Evolutionary conservation across 2,888 invertebrate species (phyloP), one percentile per base, ranked within the genome.

Genomic region (Noctua comes): DNA sequence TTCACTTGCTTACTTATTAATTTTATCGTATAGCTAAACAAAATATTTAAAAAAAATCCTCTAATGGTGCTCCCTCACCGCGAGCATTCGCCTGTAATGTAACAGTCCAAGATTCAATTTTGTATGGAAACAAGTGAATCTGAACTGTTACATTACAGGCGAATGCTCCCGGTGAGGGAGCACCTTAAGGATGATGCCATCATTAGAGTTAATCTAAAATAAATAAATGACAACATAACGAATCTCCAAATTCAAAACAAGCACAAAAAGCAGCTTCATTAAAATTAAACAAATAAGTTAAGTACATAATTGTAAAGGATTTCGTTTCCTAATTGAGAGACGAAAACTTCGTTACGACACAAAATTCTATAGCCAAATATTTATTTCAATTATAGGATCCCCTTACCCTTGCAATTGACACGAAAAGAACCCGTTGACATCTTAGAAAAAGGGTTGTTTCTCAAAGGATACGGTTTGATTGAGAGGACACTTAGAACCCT

Each of bases 301-400:
- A 84, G 82, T 87, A 88, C 81, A 87, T 86, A 88, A 85, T 83
- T 86, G 80, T 83, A 86, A 83, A 90, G 90, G 89, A 91, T 88
- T 91, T 83, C 85, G 78, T 83, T 79, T 81, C 85, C 54, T 92
- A 91, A 92, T 91, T 92, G 90, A 82, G 83, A 88, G 84, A 77
- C 85, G 89, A 82, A 87, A 86, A 83, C 80, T 91, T 92, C 92
- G 91, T 90, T 91, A 89, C 88, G 83, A 93, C 93, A 93, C 93
- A 93, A 93, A 95, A 95, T 95, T 94, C 90, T 92, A 93, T 87
- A 89, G 91, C 91, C 94, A 95, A 96, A 96, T 96, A 96, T 96
- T 96, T 96, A 96, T 95, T 94, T 95, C 95, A 96, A 95, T 96
- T 95, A 95, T 43, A 73, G 79, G 79, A 72, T 77, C 83, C 90